Percentiles rank a stretch among this genome's conserved stretches.
phyloP scores from a whole-genome alignment of 2,113 vertebrate genomes.

The Sceloporus undulatus region DNA sequence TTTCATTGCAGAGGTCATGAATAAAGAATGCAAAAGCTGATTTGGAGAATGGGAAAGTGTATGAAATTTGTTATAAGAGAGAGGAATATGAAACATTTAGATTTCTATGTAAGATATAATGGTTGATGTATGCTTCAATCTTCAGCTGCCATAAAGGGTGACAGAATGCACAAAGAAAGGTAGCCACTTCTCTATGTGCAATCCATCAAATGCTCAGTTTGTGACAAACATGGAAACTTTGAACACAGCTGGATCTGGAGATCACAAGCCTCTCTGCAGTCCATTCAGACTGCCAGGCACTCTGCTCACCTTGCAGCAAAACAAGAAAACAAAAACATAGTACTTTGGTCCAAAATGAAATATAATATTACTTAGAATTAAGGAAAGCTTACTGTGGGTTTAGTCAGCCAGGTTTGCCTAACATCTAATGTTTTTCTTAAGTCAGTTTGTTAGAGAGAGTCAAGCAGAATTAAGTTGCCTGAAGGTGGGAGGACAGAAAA shows the following conservation, averaged over 20 bases:
- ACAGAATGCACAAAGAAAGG: slow-evolving; percentile 69
- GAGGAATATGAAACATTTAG: slow-evolving; percentile 59
- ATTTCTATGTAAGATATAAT: slow-evolving; percentile 67
- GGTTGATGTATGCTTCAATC: slow-evolving; percentile 69
- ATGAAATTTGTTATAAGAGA: slow-evolving; percentile 65
- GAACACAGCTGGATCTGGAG: slow-evolving; percentile 73
- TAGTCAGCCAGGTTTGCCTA: neutral
- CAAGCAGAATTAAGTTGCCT: neutral
- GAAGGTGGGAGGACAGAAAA: neutral
- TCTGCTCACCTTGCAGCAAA: slow-evolving; percentile 53
- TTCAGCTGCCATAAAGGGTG: slow-evolving; percentile 66
- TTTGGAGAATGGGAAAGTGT: slow-evolving; percentile 28
- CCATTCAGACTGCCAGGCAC: slow-evolving; percentile 34
- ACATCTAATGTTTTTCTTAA: neutral
- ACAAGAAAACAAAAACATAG: slow-evolving; percentile 43
- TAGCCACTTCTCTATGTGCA: slow-evolving; percentile 58
- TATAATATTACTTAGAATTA: slow-evolving; percentile 50
- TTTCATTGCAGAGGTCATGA: slow-evolving; percentile 60
- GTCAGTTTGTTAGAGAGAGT: neutral
- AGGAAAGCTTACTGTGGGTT: neutral
- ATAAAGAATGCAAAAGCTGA: slow-evolving; percentile 62
- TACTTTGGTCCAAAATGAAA: slow-evolving; percentile 43
- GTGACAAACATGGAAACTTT: slow-evolving; percentile 68
- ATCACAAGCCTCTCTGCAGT: slow-evolving; percentile 62
- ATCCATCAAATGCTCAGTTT: slow-evolving; percentile 70